Conservation (phyloP, 2,797 vertebrate genomes). For the Setipinna tenuifilis region DNA sequence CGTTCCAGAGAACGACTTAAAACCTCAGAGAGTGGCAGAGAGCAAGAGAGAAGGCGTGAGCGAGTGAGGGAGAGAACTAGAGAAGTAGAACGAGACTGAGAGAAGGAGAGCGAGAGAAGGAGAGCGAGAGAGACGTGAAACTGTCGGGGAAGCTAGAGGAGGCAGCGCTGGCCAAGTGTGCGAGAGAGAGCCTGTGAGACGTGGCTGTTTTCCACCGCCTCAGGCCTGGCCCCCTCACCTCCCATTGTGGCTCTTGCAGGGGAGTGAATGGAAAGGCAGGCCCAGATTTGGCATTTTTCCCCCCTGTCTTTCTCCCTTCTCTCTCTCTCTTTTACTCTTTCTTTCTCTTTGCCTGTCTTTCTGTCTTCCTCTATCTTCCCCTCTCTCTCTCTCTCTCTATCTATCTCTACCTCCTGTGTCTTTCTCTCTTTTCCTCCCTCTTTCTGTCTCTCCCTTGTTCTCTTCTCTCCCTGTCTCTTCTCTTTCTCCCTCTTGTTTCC, state of each 20-base stretch:
- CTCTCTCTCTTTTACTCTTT: slow-evolving; percentile 20
- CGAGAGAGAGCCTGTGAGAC: slow-evolving; percentile 67
- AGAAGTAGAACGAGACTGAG: too few relatives aligned
- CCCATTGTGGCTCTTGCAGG: slow-evolving; percentile 65
- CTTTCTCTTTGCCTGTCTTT: slow-evolving; percentile 26
- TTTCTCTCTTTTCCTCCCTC: not conserved
- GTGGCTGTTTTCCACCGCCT: slow-evolving; percentile 75
- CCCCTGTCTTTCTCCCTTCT: slow-evolving; percentile 6
- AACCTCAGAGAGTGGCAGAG: not conserved
- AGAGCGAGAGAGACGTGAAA: slow-evolving; percentile 33
- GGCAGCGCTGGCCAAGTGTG: slow-evolving; percentile 61
- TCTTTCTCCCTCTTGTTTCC: too few relatives aligned
- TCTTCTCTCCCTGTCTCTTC: too few relatives aligned
- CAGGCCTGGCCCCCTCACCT: slow-evolving; percentile 54
- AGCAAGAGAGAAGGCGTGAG: not conserved
- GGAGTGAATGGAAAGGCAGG: slow-evolving; percentile 67
- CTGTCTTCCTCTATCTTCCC: slow-evolving; percentile 33
- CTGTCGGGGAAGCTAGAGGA: slow-evolving; percentile 42
- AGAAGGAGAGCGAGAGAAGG: not conserved
- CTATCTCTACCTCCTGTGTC: slow-evolving; percentile 12
- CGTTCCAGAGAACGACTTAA: not conserved
- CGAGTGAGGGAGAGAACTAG: slow-evolving; percentile 24
- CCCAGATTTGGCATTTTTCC: slow-evolving; percentile 44
- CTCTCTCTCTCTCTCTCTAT: slow-evolving; percentile 51
- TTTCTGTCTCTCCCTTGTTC: slow-evolving; percentile 36